These are phyloP conservation scores for Oeneis ivallda DNA, from an alignment of 2,888 invertebrate species.

Conservation along the genomic window DNA sequence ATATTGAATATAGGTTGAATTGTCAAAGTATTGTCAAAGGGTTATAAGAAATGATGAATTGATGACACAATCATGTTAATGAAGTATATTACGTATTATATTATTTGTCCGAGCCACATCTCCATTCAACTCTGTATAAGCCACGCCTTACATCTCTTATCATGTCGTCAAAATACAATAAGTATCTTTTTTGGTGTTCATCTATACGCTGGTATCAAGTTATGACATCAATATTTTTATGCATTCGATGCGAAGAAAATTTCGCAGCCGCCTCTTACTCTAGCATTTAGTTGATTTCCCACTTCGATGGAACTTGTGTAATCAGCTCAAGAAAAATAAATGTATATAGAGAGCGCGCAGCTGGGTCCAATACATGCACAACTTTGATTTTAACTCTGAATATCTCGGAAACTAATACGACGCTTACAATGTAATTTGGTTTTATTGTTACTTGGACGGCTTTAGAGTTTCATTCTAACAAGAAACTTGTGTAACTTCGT, in stretches of 20 bases:
- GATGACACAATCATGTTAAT: no score
- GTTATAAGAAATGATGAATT: no score
- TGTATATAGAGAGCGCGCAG: conserved; percentile 27
- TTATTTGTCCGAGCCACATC: neutral
- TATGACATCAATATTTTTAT: conserved; percentile 5
- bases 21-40: no score
- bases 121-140: neutral
- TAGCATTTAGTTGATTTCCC: conserved; percentile 38
- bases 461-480: conserved; percentile 4
- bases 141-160: neutral
- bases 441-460: conserved; percentile 27
- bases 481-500: neutral
- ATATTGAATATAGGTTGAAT: no score
- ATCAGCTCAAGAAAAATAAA: conserved; percentile 38
- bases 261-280: neutral
- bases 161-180: neutral
- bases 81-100: no score
- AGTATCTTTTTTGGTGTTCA: neutral
- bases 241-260: conserved; percentile 14
- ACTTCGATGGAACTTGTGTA: conserved; percentile 35
- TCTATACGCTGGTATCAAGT: neutral
- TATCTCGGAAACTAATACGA: conserved; percentile 27
- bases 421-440: conserved; percentile 31
- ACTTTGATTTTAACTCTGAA: conserved; percentile 36
- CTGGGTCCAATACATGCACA: conserved; percentile 36